Base-by-base conservation (phyloP, 35 echinoderm and acorn worm species). In the Eucidaris tribuloides region DNA sequence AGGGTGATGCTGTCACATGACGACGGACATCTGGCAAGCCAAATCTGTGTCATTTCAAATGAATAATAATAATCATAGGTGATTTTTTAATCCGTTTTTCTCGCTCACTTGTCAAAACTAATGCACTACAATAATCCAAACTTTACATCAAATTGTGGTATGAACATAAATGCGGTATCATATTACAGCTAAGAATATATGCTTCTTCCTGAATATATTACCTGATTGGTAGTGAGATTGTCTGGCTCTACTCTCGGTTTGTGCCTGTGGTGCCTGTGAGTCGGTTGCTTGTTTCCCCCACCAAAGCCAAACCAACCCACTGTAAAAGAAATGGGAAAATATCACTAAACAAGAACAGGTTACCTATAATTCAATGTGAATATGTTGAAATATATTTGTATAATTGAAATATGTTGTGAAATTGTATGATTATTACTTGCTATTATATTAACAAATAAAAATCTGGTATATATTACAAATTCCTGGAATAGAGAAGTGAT, bases 241-340 rank as follows among this genome's bases (percentile, higher is more conserved):
- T n/a, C 89, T 78, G 94, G 94, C 83, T 97, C 94, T 5, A 97
- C 90, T 61, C 91, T 92, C 36, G 94, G 94, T 77, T 85, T 97
- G 13, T 83, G 54, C 54, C 88, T 97, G 22, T 42, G 29, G 63
- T 23, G 82, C 42, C 46, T 89, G 85, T 7, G 92, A 83, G 13
- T 96, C 90, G 18, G 62, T 58, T 88, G 79, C 68, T 84, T 81
- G 32, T 71, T 82, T 65, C 84, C 84, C n/a, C 68, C 68, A 58
- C 78, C 89, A 36, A 92, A 83, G 33, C 94, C 94, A 89, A 96
- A 90, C 94, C 94, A 97, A 77, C n/a, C 89, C 94, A 87, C 94
- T 97, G 77, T 42, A 62, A 42, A 65, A 35, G 55, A 81, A 46
- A 52, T n/a, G n/a, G n/a, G n/a, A n/a, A n/a, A n/a, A n/a, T n/a